Evolutionary conservation across 2,888 invertebrate genomes (phyloP), one percentile per base, ranked within the genome.

Genomic region (Agelastica alni): DNA sequence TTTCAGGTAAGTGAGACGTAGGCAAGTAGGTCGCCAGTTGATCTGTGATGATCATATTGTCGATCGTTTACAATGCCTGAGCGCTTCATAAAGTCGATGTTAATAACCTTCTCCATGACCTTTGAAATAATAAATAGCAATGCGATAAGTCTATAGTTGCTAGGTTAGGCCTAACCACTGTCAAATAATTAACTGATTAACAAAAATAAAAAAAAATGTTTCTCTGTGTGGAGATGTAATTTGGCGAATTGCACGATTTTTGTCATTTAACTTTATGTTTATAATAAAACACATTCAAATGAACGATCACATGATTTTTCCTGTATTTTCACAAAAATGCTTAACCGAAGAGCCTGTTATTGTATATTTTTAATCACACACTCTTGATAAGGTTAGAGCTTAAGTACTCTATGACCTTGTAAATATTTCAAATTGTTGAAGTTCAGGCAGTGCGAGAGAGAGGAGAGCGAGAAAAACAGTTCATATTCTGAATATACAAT

Each of bases 391-490:
- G 31, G 32, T 32, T 49, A 49, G 30, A 36, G 48, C 41, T 31
- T 41, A n/a, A n/a, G n/a, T n/a, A 41, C 48, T 20, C 31, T 41
- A 41, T 49, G 48, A 49, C 41, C 41, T 49, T 49, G 48, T 49
- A 41, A 39, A 49, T 49, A 49, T 49, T 49, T 41, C 20, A 41
- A 20, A 31, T 22, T 41, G 48, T 32, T 41, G 32, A 49, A 49
- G 31, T 41, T 41, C n/a, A n/a, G n/a, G n/a, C n/a, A n/a, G n/a
- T n/a, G n/a, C n/a, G n/a, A n/a, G n/a, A n/a, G n/a, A n/a, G n/a
- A n/a, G n/a, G 34, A 34, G 14, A 13, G 14, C 2, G 34, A 9
- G 9, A 34, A 13, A 34, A 5, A 37, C 10, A 16, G 18, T 12
- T 14, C n/a, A 12, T 41, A 7, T 9, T 49, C 41, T 22, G 31